These are phyloP conservation scores for Teleogryllus oceanicus DNA, from an alignment of 2,888 invertebrate species.

Conservation along the genomic window DNA sequence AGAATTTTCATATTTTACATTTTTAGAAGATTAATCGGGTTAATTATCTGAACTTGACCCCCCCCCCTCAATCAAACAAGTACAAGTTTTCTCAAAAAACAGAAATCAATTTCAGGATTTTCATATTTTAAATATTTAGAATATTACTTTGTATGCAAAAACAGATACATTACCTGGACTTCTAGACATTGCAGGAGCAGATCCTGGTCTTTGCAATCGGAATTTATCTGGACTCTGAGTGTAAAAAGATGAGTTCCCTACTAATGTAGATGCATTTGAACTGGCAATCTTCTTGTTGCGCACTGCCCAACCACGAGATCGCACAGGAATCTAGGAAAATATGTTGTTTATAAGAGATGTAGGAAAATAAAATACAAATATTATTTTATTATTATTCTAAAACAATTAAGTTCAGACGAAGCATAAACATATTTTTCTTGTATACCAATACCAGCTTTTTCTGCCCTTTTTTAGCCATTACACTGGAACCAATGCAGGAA, in stretches of 20 bases:
- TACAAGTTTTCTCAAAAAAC: not conserved
- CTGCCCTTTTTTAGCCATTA: not conserved
- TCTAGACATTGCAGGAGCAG: not conserved
- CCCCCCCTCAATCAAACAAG: no score
- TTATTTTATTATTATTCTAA: not conserved
- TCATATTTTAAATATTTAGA: no score
- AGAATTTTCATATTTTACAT: no score
- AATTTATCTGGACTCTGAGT: slow-evolving; percentile 36
- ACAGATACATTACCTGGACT: slow-evolving; percentile 21
- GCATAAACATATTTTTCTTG: not conserved
- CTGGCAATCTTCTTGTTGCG: slow-evolving; percentile 57
- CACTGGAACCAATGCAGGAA: not conserved
- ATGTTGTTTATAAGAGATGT: not conserved
- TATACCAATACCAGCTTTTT: not conserved
- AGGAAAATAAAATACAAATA: slow-evolving; percentile 20
- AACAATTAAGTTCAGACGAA: not conserved
- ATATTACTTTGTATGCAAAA: not conserved
- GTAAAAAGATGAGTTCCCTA: slow-evolving; percentile 42
- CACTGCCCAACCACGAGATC: slow-evolving; percentile 65
- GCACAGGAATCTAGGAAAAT: slow-evolving; percentile 54
- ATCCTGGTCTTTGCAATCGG: slow-evolving; percentile 31
- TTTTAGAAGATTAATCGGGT: no score
- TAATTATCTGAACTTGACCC: no score
- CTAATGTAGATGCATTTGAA: slow-evolving; percentile 39
- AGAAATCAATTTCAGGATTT: not conserved